These are phyloP conservation scores for Todiramphus chloris DNA, from an alignment of 2,113 vertebrate genomes.

Conservation along the genomic window DNA sequence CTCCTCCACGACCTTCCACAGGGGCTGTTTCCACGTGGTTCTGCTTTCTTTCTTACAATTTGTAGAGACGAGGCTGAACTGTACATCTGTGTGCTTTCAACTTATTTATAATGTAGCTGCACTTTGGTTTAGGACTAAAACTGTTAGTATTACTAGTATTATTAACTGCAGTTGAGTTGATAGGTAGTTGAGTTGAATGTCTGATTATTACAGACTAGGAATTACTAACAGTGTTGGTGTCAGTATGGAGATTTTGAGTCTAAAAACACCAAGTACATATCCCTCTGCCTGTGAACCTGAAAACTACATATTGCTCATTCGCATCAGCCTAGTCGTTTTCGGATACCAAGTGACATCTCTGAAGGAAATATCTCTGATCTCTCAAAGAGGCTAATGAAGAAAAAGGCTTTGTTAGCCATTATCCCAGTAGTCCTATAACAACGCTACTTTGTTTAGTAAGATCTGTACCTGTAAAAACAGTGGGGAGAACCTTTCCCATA, in stretches of 20 bases:
- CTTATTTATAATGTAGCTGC: not conserved
- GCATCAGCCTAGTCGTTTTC: not conserved
- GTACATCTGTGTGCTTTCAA: not conserved
- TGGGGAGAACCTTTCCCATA: fast-evolving
- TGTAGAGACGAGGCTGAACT: not conserved
- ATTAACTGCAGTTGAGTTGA: not conserved
- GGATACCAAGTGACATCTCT: not conserved
- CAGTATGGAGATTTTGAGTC: not conserved
- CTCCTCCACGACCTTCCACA: not conserved
- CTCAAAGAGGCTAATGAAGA: not conserved
- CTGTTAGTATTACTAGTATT: not conserved
- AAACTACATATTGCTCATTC: not conserved
- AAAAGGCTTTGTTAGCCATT: not conserved
- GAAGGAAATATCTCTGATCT: not conserved
- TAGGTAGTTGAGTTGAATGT: not conserved
- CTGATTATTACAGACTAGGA: not conserved
- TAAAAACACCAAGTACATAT: not conserved
- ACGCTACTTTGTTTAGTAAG: not conserved
- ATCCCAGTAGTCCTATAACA: not conserved
- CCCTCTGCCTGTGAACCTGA: not conserved
- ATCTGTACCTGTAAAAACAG: not conserved
- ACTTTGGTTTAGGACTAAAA: not conserved
- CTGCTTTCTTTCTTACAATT: not conserved
- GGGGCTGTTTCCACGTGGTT: not conserved
- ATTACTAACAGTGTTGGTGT: not conserved